Evolutionary conservation across 2,797 vertebrate genomes (phyloP).

Genomic region (Lindbergichthys nudifrons): DNA sequence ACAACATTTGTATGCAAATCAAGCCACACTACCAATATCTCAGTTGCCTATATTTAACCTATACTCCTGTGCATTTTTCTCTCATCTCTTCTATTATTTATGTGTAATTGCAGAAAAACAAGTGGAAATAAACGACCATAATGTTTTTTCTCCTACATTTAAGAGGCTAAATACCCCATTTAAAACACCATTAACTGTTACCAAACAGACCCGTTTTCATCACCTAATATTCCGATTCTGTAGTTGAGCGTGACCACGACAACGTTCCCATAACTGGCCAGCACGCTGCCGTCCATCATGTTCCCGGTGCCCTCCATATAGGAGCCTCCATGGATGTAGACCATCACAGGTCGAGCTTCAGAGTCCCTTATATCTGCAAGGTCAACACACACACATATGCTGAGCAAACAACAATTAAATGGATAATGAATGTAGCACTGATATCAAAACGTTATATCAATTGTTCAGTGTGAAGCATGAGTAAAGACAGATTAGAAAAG

Average conservation of each 20-base stretch:
- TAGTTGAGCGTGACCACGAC: constrained; percentile 99
- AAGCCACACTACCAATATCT: constrained; percentile 33
- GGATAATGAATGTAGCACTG: constrained; percentile 53
- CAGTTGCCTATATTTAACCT: constrained; percentile 9
- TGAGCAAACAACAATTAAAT: constrained; percentile 69
- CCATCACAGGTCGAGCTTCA: constrained; percentile 96
- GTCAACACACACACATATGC: constrained; percentile 48
- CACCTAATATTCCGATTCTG: constrained; percentile 97
- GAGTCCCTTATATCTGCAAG: constrained; percentile 85
- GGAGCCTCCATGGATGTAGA: constrained; percentile 98
- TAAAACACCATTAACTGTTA: constrained; percentile 35
- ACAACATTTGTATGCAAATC: constrained; percentile 58
- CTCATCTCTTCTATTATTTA: constrained; percentile 33
- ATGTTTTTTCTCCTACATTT: constrained; percentile 35
- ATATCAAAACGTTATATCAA: constrained; percentile 62
- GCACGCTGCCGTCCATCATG: constrained; percentile 97
- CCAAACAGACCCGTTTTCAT: constrained; percentile 58
- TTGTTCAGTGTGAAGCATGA: constrained; percentile 65
- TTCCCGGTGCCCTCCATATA: constrained; percentile 99
- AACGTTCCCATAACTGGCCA: constrained; percentile 98
- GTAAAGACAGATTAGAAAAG: constrained; percentile 62
- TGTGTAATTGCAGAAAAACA: constrained; percentile 23
- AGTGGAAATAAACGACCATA: constrained; percentile 37
- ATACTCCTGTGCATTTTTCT: constrained; percentile 17
- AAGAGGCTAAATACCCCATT: constrained; percentile 38